Evolutionary conservation across 2,797 vertebrate species (phyloP), one percentile per base, ranked within the genome.

Genomic region (Orestias chungarensis): DNA sequence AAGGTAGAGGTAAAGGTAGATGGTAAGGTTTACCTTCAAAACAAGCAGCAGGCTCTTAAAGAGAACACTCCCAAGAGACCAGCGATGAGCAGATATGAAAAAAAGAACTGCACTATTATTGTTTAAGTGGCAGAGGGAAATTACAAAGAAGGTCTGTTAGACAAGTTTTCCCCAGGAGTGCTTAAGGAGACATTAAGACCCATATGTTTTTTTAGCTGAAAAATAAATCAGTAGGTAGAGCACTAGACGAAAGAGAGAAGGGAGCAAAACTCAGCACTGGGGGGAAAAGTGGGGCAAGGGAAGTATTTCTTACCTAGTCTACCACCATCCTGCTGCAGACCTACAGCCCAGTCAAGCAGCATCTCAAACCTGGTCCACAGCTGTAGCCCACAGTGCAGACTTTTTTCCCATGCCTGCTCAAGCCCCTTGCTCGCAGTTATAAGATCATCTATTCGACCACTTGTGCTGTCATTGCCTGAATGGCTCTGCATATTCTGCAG

Each of bases 381-480:
- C 71, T 97, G 94, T 46, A 95, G 76, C 6, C 89, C 61, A 6
- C 95, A 93, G 68, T 92, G 82, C 46, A 95, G 82, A 65, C 91
- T 94, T 74, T 84, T 84, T 31, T 83, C 86, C 85, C 94, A 91
- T 17, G 92, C 83, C 23, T 85, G 88, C 38, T 93, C 94, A 76
- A 95, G 85, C 38, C 93, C 92, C 38, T 92, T 91, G 40, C 86
- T 65, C 1, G 92, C 91, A 27, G 87, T 76, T 1, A 88, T 88
- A 20, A 97, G 81, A 23, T 77, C 66, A 59, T 90, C 82, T 38
- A 84, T 86, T 1, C 73, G 82, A n/a, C 77, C 67, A 10, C 71
- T 84, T 14, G 71, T 79, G 74, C 78, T 81, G 35, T 88, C 86
- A 0, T 66, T 83, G 64, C 57, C 79, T 15, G 70, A 54, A 55